A percentile compares a stretch with the other conserved stretches of the same genome.
Evolutionary conservation across 1,140 invertebrate species (phyloP).

Genomic region (Teleogryllus occipitalis): DNA sequence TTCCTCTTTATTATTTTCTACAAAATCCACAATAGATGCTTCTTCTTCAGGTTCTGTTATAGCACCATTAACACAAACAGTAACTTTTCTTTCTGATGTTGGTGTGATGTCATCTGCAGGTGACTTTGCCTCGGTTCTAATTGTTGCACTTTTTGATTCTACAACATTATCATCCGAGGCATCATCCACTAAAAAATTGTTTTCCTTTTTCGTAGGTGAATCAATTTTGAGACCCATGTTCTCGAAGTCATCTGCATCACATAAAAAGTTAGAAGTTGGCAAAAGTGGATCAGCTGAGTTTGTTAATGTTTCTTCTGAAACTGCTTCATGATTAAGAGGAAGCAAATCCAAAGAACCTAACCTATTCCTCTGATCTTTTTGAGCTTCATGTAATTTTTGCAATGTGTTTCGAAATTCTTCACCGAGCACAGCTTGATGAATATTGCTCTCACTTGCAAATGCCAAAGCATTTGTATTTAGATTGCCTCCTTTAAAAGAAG

Average conservation of each 20-base stretch:
- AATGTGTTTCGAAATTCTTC: constrained; percentile 48
- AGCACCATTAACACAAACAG: too few species aligned
- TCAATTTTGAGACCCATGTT: neutral
- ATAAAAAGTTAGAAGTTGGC: too few species aligned
- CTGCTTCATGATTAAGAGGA: too few species aligned
- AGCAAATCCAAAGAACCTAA: too few species aligned
- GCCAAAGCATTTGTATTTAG: constrained; percentile 27
- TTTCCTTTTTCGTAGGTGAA: constrained; percentile 2
- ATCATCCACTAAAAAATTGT: constrained; percentile 34
- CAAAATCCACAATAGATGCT: too few species aligned
- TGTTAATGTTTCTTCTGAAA: neutral
- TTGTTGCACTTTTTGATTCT: neutral
- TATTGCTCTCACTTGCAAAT: constrained; percentile 48
- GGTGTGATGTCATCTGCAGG: too few species aligned
- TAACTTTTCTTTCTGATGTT: too few species aligned
- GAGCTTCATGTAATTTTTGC: constrained; percentile 38
- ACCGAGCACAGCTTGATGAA: constrained; percentile 39
- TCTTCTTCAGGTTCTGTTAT: too few species aligned
- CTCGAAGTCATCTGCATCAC: too few species aligned
- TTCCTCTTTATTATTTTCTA: too few species aligned
- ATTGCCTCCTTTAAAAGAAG: constrained; percentile 13
- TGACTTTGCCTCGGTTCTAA: too few species aligned
- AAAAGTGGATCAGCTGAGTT: neutral
- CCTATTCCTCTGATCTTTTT: constrained; percentile 15
- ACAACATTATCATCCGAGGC: constrained; percentile 31